Conservation (phyloP, 2,888 invertebrate species). For the Epicampocera succincta region DNA sequence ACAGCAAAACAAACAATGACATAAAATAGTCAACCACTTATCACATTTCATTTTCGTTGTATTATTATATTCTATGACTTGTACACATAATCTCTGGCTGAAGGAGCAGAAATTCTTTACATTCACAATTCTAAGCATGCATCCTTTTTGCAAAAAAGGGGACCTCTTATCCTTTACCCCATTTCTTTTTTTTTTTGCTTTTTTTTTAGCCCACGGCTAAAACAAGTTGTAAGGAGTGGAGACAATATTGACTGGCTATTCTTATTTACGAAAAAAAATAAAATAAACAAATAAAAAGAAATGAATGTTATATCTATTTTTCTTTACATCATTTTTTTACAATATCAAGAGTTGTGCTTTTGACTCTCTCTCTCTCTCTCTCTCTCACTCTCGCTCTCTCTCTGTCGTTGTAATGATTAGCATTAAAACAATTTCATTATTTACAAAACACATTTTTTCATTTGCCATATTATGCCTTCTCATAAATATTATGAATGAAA, state of each 20-base stretch:
- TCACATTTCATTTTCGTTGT: constrained; percentile 38
- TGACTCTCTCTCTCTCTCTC: constrained; percentile 35
- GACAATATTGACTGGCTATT: constrained; percentile 47
- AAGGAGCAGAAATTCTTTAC: constrained; percentile 30
- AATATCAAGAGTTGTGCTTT: constrained; percentile 61
- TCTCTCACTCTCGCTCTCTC: too few relatives aligned
- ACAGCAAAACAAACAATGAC: constrained; percentile 53
- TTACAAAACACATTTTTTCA: not conserved
- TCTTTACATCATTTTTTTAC: constrained; percentile 13
- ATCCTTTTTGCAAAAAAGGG: constrained; percentile 27
- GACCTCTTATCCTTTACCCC: constrained; percentile 55
- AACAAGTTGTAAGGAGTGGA: constrained; percentile 36
- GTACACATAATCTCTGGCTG: constrained; percentile 42
- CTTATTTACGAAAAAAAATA: constrained; percentile 16
- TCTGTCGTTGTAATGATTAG: constrained; percentile 30
- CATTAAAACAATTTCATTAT: constrained; percentile 49
- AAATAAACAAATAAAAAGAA: constrained; percentile 34
- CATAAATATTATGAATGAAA: constrained; percentile 44
- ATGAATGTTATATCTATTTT: constrained; percentile 48
- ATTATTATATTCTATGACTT: constrained; percentile 13
- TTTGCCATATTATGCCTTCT: constrained; percentile 46
- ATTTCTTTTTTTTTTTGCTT: not conserved
- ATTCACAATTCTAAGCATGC: constrained; percentile 29
- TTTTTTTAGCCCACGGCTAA: constrained; percentile 42
- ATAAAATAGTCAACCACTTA: constrained; percentile 51